These are phyloP conservation scores for Corythornis vintsioides DNA, from an alignment of 2,113 vertebrate species.

Conservation along the genomic window DNA sequence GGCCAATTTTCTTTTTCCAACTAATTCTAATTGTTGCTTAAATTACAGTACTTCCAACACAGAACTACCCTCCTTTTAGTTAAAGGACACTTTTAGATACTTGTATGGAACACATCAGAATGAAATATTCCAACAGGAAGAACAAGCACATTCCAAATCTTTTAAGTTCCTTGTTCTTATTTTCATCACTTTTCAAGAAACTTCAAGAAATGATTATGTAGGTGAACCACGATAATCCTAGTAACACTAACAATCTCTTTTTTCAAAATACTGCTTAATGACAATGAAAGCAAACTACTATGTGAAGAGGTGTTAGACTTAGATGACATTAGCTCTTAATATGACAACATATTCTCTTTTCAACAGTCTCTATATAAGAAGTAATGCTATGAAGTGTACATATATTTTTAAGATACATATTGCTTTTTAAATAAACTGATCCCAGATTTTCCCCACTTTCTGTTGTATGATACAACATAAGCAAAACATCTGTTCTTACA, in stretches of 20 bases:
- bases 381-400: background rate
- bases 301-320: background rate
- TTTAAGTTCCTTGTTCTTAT: background rate
- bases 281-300: background rate
- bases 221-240: background rate
- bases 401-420: background rate
- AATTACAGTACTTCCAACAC: background rate
- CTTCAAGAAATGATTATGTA: background rate
- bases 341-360: background rate
- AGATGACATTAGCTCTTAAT: background rate
- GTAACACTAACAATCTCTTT: background rate
- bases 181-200: background rate
- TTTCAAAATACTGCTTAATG: background rate
- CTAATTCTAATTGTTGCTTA: background rate
- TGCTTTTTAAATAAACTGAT: background rate
- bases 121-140: background rate
- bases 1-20: background rate
- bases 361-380: background rate
- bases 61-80: background rate
- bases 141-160: background rate
- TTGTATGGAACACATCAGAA: background rate
- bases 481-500: background rate
- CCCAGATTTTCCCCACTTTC: background rate
- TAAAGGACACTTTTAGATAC: constrained; percentile 40
- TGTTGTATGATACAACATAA: background rate